Base-by-base conservation (phyloP, 2,797 vertebrate genomes). In the Bradypus variegatus region DNA sequence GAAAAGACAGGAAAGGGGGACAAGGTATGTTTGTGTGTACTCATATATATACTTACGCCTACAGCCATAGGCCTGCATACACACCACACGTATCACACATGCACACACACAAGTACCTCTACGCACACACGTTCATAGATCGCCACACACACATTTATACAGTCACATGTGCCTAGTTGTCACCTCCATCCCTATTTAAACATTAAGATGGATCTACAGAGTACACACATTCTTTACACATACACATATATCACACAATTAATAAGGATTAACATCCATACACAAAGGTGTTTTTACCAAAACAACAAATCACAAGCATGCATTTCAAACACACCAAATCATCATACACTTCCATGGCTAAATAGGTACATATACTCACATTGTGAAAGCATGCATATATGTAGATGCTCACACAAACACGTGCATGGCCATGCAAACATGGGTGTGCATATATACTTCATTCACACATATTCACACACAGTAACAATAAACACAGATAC, bases 1-100 rank as follows among this genome's bases (percentile, higher is more conserved):
- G 33, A 72, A 90, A 84, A 75, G 58, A 64, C 41, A 94, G n/a
- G 45, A 89, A 89, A 86, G 45, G 38, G 21, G 18, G 23, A 69
- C 2, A 33, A 41, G 53, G 23, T 45, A 4, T 6, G 15, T 29
- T 10, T 29, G 25, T 31, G 18, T 23, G 19, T 64, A 64, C 2
- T 12, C 53, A 10, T 3, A 33, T 69, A 45, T 9, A 73, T 48
- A 50, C 25, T 38, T 18, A 27, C 41, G 16, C 9, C 76, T 38
- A 31, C 5, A 12, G 12, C 7, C 41, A 8, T 0, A 5, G 0
- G 48, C 21, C 14, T 72, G 45, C 73, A 50, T 2, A 16, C 38
- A 13, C 31, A 50, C 36, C 60, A 60, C 38, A 21, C 1, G 0
- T 2, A 25, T 38, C 81, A 27, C 80, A 10, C 0, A 1, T 9